Evolutionary conservation across 2,888 invertebrate genomes (phyloP), one percentile per base, ranked within the genome.

Genomic region (Dascillus cervinus): DNA sequence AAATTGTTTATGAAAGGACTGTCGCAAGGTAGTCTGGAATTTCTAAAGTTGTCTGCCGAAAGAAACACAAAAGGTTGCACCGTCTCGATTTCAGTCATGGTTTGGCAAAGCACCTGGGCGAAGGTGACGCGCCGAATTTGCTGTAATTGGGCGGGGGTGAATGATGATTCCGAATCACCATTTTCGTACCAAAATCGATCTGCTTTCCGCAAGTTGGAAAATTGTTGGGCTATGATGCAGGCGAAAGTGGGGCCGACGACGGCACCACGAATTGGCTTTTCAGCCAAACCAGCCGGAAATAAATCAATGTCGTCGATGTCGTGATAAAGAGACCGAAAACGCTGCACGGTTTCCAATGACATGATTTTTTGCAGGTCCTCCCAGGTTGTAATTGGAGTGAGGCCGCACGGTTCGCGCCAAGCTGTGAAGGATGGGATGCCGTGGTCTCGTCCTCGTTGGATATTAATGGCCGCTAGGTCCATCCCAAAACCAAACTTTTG

Each of bases 101-200:
- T 80, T 26, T 73, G 70, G 52, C 84, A 84, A 4, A 84, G 64
- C 2, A 88, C 71, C 53, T 86, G 79, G 0, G 87, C 77, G 22
- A 88, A 65, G 1, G 80, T 79, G 9, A 80, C 72, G 28, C 76
- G 70, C 15, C 84, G 67, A 22, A 88, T 73, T 45, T 84, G 80
- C 44, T 81, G 77, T 2, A 89, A 60, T 55, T 89, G 88, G 1
- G 78, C 75, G 2, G 79, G 77, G 0, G 82, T 85, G 51, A 88
- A 83, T 1, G 82, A 80, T 13, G 75, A 82, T 37, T 81, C 79
- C 22, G 78, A 73, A 2, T 74, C 75, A 2, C 77, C 75, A 55
- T 88, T 88, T 62, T 90, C 90, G 52, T 85, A 87, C 85, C 85
- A 85, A 58, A 86, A 85, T 36, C 84, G 67, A 57, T 86, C 84